A percentile compares a stretch with the other conserved stretches of the same genome.
These are phyloP conservation scores for Dilophus febrilis DNA, from an alignment of 2,888 invertebrate genomes.

Conservation along the genomic window DNA sequence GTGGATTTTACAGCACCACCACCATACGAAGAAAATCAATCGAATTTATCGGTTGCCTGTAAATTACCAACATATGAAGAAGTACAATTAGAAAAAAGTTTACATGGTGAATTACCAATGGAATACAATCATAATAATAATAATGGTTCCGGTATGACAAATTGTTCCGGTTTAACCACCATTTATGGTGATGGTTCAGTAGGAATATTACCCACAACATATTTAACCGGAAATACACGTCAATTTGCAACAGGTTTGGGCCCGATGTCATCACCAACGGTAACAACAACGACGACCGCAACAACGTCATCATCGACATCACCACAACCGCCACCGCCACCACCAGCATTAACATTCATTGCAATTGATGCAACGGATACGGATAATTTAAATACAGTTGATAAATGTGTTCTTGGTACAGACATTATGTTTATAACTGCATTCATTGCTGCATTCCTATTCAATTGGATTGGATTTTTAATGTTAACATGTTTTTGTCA, in stretches of 20 bases:
- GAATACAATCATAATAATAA: constrained; percentile 16
- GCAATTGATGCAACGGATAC: constrained; percentile 55
- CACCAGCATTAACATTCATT: constrained; percentile 49
- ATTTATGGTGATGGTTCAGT: not conserved
- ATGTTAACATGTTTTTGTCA: constrained; percentile 86
- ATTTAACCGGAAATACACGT: constrained; percentile 7
- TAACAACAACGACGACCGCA: constrained; percentile 12
- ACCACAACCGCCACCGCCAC: constrained; percentile 31
- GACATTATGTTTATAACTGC: constrained; percentile 88
- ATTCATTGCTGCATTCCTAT: constrained; percentile 87
- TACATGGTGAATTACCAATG: constrained; percentile 48
- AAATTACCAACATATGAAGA: constrained; percentile 76
- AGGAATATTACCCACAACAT: constrained; percentile 18
- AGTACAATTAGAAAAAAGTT: constrained; percentile 71
- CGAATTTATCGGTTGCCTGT: not conserved
- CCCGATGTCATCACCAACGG: constrained; percentile 13
- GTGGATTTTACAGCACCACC: constrained; percentile 76
- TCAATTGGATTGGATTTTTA: constrained; percentile 79
- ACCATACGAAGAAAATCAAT: constrained; percentile 47
- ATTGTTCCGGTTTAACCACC: too few species aligned
- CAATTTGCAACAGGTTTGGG: constrained; percentile 6
- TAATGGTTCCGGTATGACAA: too few species aligned
- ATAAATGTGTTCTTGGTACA: constrained; percentile 71
- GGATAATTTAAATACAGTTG: constrained; percentile 48
- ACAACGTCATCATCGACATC: constrained; percentile 14